Conservation (phyloP, 1,140 invertebrate species). For the Drosophila prosaltans region DNA sequence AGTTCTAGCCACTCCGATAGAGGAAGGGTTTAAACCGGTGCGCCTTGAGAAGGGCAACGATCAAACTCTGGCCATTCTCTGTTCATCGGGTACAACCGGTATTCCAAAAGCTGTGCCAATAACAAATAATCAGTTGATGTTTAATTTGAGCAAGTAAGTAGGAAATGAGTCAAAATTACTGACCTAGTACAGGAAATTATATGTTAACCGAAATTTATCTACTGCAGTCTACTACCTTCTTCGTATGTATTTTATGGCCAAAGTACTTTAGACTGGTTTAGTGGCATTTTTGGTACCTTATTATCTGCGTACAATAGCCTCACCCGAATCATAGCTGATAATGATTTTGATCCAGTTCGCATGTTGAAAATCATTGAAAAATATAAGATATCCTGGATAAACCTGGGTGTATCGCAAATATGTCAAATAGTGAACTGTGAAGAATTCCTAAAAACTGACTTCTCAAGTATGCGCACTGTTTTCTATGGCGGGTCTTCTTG, state of each 20-base stretch:
- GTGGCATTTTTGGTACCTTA: background rate
- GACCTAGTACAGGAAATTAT: no score
- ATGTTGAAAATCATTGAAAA: slow-evolving; percentile 7
- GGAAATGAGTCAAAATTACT: no score
- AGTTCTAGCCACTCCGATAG: slow-evolving; percentile 8
- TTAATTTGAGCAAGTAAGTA: background rate
- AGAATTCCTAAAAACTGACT: background rate
- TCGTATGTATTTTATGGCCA: slow-evolving; percentile 15
- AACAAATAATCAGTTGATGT: slow-evolving; percentile 84
- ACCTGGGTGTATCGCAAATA: slow-evolving; percentile 4
- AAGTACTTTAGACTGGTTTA: slow-evolving; percentile 32
- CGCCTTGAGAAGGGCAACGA: slow-evolving; percentile 23
- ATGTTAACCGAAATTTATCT: no score
- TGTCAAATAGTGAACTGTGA: background rate
- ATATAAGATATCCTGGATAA: slow-evolving; percentile 11
- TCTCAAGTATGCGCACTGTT: slow-evolving; percentile 11
- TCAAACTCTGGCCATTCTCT: slow-evolving; percentile 69
- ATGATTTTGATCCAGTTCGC: background rate
- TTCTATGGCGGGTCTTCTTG: background rate
- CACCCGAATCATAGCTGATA: slow-evolving; percentile 16
- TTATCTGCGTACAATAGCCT: background rate
- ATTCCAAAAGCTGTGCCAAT: slow-evolving; percentile 89
- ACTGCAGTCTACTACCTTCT: background rate
- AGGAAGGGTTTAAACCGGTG: slow-evolving; percentile 13
- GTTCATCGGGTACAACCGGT: slow-evolving; percentile 89